Base-by-base conservation (phyloP, 37 sponge, comb jelly and placozoan genomes). In the Dysidea cf. avara region DNA sequence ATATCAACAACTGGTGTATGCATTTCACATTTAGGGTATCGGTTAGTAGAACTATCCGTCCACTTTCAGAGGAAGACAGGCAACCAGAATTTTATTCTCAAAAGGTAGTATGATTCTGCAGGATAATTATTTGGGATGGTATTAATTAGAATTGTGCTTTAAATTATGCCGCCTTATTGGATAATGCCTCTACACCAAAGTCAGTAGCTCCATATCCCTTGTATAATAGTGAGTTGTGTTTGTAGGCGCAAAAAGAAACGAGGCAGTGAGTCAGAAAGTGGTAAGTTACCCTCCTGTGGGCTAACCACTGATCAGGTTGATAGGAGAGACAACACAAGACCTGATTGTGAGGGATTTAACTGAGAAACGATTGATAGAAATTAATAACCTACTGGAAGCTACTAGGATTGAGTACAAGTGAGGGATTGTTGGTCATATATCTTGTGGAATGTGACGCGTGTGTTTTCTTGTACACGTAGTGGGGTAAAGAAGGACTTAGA, bases 151-250 rank as follows among this genome's bases (percentile, higher is more conserved):
- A 93, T 62, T 93, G 94, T 61, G 94, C 94, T 6, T 49, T 72
- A 46, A 86, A 93, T 72, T 93, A 93, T 72, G 72, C 94, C 0
- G 65, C 83, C 37, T 89, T 93, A 92, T 28, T 93, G 72, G 94
- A 93, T 49, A 85, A 86, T 37, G 94, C 79, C 1, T 54, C 69
- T 3, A 75, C 86, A 12, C 86, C 82, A 22, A 88, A 88, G 89
- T 88, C 25, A 66, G 88, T 64, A 12, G 4, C 59, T 57, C 9
- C 7, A 18, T 28, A 39, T 26, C n/a, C 35, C 35, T 66, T 31
- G 46, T 31, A 46, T 11, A 28, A 18, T 14, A 14, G 37, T 36
- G 20, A 13, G 37, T 31, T 24, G 25, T 13, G 1, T n/a, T 35
- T n/a, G 37, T 26, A 86, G 79, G 39, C 47, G 81, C 21, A 86